phyloP scores from a whole-genome alignment of 2,888 invertebrate genomes.

The Melitaea athalia region DNA sequence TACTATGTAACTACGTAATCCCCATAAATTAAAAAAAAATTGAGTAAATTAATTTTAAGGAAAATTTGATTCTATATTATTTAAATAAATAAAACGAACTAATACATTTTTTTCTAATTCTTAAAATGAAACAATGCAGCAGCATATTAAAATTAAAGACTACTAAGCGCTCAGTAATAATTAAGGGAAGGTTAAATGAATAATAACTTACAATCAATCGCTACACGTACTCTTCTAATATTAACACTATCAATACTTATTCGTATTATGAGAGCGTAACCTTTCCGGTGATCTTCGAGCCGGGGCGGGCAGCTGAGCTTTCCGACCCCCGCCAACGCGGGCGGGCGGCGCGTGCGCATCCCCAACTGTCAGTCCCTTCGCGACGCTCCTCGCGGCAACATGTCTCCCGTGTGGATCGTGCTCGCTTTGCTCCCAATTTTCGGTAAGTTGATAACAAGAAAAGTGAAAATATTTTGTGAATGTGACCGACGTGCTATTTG shows the following conservation, averaged over 20 bases:
- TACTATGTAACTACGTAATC: too few species aligned
- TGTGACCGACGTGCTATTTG: conserved; percentile 43
- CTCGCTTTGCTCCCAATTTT: conserved; percentile 76
- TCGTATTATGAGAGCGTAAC: conserved; percentile 18
- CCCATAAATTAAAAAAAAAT: too few species aligned
- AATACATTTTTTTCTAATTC: too few species aligned
- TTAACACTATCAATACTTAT: conserved; percentile 9
- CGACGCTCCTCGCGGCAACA: conserved; percentile 75
- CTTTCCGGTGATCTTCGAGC: conserved; percentile 25
- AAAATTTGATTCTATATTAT: too few species aligned
- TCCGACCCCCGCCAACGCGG: conserved; percentile 42
- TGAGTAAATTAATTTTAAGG: too few species aligned
- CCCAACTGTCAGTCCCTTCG: conserved; percentile 63
- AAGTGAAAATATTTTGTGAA: conserved; percentile 43
- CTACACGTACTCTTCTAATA: background rate
- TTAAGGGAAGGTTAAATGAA: background rate
- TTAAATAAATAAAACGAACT: too few species aligned
- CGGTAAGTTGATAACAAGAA: conserved; percentile 63
- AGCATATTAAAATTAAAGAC: too few species aligned
- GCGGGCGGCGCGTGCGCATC: conserved; percentile 67
- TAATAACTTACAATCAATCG: background rate
- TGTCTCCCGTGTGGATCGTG: conserved; percentile 77
- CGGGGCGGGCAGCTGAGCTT: conserved; percentile 41
- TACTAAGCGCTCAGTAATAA: background rate
- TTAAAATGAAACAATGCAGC: too few species aligned